Base-by-base conservation (phyloP, 2,888 invertebrate genomes). In the Aquatica leii region DNA sequence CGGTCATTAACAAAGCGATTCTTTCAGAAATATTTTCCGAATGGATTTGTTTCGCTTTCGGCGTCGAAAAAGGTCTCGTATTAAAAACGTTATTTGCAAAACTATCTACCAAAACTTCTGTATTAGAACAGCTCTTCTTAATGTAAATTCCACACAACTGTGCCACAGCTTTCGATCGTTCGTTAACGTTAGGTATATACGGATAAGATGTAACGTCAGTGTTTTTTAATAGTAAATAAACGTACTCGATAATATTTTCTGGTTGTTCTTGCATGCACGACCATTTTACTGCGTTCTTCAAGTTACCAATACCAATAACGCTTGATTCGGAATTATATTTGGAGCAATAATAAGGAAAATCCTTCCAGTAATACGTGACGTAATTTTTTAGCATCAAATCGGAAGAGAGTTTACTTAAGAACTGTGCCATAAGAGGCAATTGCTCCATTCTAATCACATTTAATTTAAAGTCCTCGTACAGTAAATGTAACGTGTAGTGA, bases 401-500 rank as follows among this genome's bases (percentile, higher is more conserved):
- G 41, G 85, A 85, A 0, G 94, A 86, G 41, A 97, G 77, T 76
- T 91, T 92, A 75, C 90, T 88, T 34, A 97, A 80, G 60, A 95
- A 86, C 68, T 84, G 83, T 0, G 90, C 91, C 40, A 97, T 76
- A 0, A 88, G 84, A 56, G 87, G 85, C 65, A 94, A 78, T 70
- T 91, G 88, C 59, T 88, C 88, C 49, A 86, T 85, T 69, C 91
- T 82, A 0, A 92, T 82, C 0, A 87, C 86, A 74, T 94, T 92
- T 59, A 97, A 79, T 77, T 97, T 97, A 2, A 94, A 83, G 76
- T 97, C 96, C 84, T 97, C 97, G 75, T 97, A 97, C 0, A 96
- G 85, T 24, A 97, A 83, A 82, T 97, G 97, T 34, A 97, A 83
- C 0, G 92, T 86, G 77, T 89, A 94, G 59, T 95, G 85, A 24